phyloP scores from a whole-genome alignment of 2,113 vertebrate species.

The Speoplatyrhinus poulsoni region DNA sequence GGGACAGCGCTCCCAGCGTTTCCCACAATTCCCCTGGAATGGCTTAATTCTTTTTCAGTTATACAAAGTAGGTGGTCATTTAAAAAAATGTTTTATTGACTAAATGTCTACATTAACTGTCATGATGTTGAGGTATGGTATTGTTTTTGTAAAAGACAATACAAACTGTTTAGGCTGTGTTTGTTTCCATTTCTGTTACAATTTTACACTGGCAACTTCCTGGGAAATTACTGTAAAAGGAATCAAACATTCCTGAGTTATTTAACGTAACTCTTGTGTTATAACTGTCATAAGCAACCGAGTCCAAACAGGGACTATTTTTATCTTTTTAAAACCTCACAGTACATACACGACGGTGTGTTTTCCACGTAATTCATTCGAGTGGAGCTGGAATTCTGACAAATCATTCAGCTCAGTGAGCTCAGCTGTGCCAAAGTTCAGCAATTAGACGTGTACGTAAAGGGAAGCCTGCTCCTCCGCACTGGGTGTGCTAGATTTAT shows the following conservation, averaged over 20 bases:
- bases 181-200: constrained; percentile 32
- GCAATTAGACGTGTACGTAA: constrained; percentile 93
- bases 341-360: constrained; percentile 63
- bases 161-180: constrained; percentile 40
- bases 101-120: constrained; percentile 19
- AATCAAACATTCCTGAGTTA: constrained; percentile 55
- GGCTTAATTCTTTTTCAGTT: constrained; percentile 46
- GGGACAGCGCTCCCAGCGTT: constrained; percentile 55
- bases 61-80: constrained; percentile 54
- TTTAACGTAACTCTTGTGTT: constrained; percentile 19
- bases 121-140: constrained; percentile 28
- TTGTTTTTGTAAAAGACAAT: constrained; percentile 34
- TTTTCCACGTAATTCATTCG: constrained; percentile 87
- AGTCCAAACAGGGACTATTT: constrained; percentile 78
- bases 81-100: constrained; percentile 45
- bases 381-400: constrained; percentile 87
- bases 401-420: constrained; percentile 95
- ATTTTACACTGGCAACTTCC: constrained; percentile 22
- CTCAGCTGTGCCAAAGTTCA: constrained; percentile 96
- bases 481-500: constrained; percentile 88
- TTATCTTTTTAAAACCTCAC: constrained; percentile 77
- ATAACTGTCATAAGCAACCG: constrained; percentile 59
- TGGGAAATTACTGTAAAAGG: constrained; percentile 51
- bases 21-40: constrained; percentile 56
- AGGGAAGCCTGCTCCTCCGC: constrained; percentile 75